Base-by-base conservation (phyloP, 2,888 invertebrate species). In the Hoplodrina ambigua region DNA sequence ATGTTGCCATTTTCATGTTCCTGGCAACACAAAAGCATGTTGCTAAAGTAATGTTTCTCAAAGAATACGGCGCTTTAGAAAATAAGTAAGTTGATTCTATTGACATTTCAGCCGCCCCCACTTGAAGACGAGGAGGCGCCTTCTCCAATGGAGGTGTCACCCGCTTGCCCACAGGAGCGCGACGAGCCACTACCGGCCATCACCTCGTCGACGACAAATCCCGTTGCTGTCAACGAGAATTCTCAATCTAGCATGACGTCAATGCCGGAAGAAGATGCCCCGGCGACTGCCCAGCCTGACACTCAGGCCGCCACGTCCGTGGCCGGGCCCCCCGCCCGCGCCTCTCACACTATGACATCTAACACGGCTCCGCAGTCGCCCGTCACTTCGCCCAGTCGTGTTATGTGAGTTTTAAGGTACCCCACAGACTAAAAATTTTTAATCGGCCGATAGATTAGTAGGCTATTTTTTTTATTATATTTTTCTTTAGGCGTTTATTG, bases 331-430 rank as follows among this genome's bases (percentile, higher is more conserved):
- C 1, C 46, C 13, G 13, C 67, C 15, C 44, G 37, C 50, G 25
- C 64, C 8, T 2, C 49, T 1, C 81, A 72, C 41, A 72, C 77
- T 0, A 62, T 75, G 20, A 70, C 82, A 0, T 75, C 85, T 11
- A 63, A 20, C 17, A 71, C 80, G 8, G 74, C 75, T 0, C 75
- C 80, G 4, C 72, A 75, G n/a, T 78, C 81, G 15, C 63, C 82
- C 1, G 54, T 62, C 1, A 50, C 72, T 0, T 69, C 81, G 11
- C 75, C 77, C 25, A 75, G 44, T 53, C 81, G 76, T 49, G 69
- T 55, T 46, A 73, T 25, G 79, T 80, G 56, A 78, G 78, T 70
- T 46, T 52, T 79, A 62, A 73, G 61, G 54, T 69, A 97, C 97
- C 97, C 97, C 67, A 19, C 57, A 50, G 52, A 73, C 37, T 33